Base-by-base conservation (phyloP, 2,113 vertebrate species). In the Leucosticte australis region DNA sequence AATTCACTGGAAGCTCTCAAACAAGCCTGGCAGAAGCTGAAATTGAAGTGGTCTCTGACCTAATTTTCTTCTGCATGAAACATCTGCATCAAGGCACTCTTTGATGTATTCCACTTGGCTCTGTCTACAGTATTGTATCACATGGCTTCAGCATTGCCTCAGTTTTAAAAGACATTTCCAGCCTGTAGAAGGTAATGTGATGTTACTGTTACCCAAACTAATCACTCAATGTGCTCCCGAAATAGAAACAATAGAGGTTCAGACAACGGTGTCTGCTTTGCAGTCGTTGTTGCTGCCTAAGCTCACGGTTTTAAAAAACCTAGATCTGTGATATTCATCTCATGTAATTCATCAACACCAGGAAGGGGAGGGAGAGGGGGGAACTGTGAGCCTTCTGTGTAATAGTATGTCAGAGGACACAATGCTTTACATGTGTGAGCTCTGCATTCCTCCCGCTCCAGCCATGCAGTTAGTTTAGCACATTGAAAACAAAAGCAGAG, bases 41-140 rank as follows among this genome's bases (percentile, higher is more conserved):
- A 98, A 98, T 98, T 98, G 98, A 98, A 98, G 98, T 98, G 98
- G 98, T 98, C 98, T 98, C 98, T 98, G 98, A 98, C 98, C 98
- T 98, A 98, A 98, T 98, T 98, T 98, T 98, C 98, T 98, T 98
- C 98, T 98, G 98, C 97, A 98, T 98, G 98, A 98, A 98, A 98
- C 98, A 98, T 98, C 98, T 98, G 98, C 98, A 98, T 98, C 98
- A 98, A 98, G 98, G 98, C 98, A 97, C 96, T 98, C 98, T 98
- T 98, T 98, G 98, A 98, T 98, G 98, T 98, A 98, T 98, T 98
- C 98, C 98, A 98, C 98, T 98, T 98, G 98, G 98, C 98, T 98
- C 98, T 98, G 98, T 98, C 98, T 98, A 98, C 96, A 96, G 98
- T 96, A 98, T 98, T 98, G 97, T 98, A 98, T 98, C 98, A 98